A percentile compares a stretch with the other conserved stretches of the same genome.
These are phyloP conservation scores for Zapornia atra DNA, from an alignment of 2,113 vertebrate species.

Conservation along the genomic window DNA sequence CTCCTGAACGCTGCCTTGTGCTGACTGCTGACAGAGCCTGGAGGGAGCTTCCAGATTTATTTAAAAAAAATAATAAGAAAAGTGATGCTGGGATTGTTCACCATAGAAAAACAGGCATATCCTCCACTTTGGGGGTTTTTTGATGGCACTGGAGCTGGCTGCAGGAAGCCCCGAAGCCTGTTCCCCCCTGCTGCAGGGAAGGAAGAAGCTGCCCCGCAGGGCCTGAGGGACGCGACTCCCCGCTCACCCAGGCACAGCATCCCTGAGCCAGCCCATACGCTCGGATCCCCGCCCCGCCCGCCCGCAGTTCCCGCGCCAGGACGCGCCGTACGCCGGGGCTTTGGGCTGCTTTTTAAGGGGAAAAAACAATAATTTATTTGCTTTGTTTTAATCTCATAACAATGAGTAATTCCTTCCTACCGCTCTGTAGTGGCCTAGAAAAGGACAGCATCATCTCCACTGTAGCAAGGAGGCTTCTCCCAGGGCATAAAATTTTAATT, in stretches of 20 bases:
- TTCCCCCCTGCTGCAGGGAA: fast-evolving
- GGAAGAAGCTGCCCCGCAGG: neutral
- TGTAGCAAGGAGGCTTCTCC: conserved; percentile 60
- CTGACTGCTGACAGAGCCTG: neutral
- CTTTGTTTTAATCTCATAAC: conserved; percentile 56
- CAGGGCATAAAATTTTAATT: conserved; percentile 74
- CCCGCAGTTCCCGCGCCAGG: neutral
- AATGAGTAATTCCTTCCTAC: conserved; percentile 49
- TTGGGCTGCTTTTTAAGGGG: neutral
- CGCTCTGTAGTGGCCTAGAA: conserved; percentile 54
- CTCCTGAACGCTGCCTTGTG: neutral
- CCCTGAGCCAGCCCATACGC: neutral
- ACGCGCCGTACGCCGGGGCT: neutral
- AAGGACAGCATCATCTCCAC: conserved; percentile 56
- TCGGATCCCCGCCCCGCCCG: neutral
- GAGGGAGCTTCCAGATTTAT: neutral
- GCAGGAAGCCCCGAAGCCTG: neutral
- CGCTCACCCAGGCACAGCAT: neutral
- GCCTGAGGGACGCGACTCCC: neutral
- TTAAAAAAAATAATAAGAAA: neutral
- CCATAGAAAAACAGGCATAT: neutral
- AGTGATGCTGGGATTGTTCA: fast-evolving
- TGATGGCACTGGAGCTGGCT: neutral
- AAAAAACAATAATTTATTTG: conserved; percentile 27
- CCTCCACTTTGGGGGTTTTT: neutral